Conservation (phyloP, 2,113 vertebrate species). For the Peucedramus taeniatus region DNA sequence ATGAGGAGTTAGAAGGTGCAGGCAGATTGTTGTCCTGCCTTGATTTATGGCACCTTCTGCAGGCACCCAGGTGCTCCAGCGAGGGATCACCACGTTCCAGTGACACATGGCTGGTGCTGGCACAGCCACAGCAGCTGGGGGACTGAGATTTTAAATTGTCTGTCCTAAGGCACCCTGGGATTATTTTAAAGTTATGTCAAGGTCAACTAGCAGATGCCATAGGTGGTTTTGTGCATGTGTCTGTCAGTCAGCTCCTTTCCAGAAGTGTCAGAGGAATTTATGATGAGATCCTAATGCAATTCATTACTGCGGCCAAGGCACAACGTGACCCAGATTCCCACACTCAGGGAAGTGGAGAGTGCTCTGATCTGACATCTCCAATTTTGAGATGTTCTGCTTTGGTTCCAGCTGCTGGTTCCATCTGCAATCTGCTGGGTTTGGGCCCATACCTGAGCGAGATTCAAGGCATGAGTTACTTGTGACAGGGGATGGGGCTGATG, state of each 20-base stretch:
- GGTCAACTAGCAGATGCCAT: background rate
- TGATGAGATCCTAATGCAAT: background rate
- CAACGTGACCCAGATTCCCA: background rate
- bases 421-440: background rate
- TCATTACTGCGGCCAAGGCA: background rate
- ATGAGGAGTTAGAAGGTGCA: background rate
- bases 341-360: background rate
- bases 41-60: background rate
- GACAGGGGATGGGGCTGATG: background rate
- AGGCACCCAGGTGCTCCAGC: background rate
- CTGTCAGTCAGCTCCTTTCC: background rate
- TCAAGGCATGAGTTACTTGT: background rate
- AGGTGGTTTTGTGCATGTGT: background rate
- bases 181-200: background rate
- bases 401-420: background rate
- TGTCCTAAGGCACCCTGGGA: background rate
- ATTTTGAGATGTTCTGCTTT: background rate
- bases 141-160: background rate
- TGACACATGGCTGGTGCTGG: fast-evolving
- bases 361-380: background rate
- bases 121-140: background rate
- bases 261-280: background rate
- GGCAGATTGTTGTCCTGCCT: background rate
- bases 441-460: background rate
- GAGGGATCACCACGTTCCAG: fast-evolving